Conservation (phyloP, 2,113 vertebrate genomes). For the Lycaon pictus region DNA sequence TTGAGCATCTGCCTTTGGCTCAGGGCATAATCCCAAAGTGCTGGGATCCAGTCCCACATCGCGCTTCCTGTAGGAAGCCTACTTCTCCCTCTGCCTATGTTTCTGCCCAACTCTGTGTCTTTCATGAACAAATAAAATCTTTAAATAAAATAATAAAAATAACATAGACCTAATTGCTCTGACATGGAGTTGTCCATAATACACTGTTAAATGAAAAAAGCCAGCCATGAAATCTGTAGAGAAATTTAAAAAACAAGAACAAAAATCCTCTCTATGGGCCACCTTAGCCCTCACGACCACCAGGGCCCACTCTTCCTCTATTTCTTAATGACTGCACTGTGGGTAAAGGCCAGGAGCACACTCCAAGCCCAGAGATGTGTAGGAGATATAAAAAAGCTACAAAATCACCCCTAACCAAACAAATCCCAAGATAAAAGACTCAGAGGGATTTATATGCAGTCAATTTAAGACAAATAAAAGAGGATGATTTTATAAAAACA, state of each 20-base stretch:
- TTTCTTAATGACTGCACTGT: background rate
- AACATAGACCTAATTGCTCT: background rate
- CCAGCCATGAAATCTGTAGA: background rate
- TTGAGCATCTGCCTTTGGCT: too few species aligned
- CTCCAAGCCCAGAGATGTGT: background rate
- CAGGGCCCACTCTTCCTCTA: background rate
- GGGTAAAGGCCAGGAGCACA: background rate
- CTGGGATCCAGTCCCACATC: too few species aligned
- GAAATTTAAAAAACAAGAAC: background rate
- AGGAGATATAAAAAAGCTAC: background rate
- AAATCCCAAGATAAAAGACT: conserved; percentile 9
- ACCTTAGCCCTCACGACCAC: background rate
- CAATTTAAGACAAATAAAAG: conserved; percentile 40
- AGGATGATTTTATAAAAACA: background rate
- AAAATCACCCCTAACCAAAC: conserved; percentile 10
- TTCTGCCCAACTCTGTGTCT: too few species aligned
- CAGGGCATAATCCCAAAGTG: too few species aligned
- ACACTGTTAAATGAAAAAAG: background rate
- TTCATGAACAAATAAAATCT: too few species aligned
- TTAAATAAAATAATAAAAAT: background rate
- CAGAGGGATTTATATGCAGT: conserved; percentile 23
- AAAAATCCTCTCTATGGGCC: background rate
- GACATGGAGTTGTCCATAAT: background rate
- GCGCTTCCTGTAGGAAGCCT: too few species aligned
- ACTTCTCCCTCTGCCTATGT: too few species aligned